Evolutionary conservation across 2,113 vertebrate genomes (phyloP), one percentile per base, ranked within the genome.

Genomic region (Grallaria varia): DNA sequence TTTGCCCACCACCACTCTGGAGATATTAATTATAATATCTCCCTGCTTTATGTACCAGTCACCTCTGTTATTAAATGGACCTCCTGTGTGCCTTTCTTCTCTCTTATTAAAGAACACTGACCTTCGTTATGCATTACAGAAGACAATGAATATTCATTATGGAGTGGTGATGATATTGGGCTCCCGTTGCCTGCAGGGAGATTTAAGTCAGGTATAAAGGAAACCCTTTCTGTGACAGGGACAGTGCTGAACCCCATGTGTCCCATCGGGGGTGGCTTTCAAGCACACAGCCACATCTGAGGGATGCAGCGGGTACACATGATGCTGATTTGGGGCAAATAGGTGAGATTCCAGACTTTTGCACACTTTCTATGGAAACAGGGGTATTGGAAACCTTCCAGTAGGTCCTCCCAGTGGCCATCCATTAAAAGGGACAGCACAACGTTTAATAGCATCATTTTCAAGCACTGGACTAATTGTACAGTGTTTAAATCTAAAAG

Each of bases 91-190:
- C 82, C n/a, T 85, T 69, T 85, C 69, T 87, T 87, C 78, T 66
- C 5, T 24, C 44, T 66, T 82, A 60, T 73, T 88, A 67, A 93
- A 87, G 93, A 91, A 83, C 52, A 23, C 44, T 85, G 95, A 91
- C 82, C 89, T 95, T 76, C 6, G 0, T 60, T 75, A 82, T 53
- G 60, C 16, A 37, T 63, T 66, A 50, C 20, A 86, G 93, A 68
- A 92, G 35, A 73, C 17, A 63, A 95, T 96, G 88, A 97, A 96
- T 93, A 95, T 95, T 96, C 93, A 93, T 93, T 17, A 66, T 35
- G 44, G 85, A 45, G 73, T 2, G 50, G 75, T 8, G 59, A 66
- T 83, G 72, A 69, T 69, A 62, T 9, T 44, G 78, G 63, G 71
- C 58, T 93, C 68, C 44, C 35, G 33, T 31, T 94, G 84, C 82